phyloP scores from a whole-genome alignment of 2,888 invertebrate genomes.

The Eretmocerus hayati region DNA sequence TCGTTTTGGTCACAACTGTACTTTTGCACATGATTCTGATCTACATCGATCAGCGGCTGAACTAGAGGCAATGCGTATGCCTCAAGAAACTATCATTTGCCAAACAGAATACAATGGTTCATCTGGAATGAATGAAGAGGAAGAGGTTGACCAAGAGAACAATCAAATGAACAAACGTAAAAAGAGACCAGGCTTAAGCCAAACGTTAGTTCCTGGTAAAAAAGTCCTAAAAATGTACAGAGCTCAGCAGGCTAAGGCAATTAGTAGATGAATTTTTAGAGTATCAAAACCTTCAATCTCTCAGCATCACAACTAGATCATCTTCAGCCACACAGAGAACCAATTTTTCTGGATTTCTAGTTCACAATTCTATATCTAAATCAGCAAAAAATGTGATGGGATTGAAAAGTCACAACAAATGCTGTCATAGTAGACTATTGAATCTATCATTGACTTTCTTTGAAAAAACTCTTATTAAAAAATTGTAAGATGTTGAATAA shows the following conservation, averaged over 20 bases:
- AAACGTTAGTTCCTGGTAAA: constrained; percentile 73
- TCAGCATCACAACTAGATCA: too few relatives aligned
- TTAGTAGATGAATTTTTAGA: constrained; percentile 38
- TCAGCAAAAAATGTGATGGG: too few relatives aligned
- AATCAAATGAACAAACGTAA: constrained; percentile 51
- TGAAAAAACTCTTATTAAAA: too few relatives aligned
- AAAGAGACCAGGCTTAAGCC: constrained; percentile 72
- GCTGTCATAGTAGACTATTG: too few relatives aligned
- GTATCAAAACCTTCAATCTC: too few relatives aligned
- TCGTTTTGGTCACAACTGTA: constrained; percentile 85
- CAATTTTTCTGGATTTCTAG: constrained; percentile 7
- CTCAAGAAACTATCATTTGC: constrained; percentile 45
- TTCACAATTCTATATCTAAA: constrained; percentile 4
- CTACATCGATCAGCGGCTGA: constrained; percentile 60
- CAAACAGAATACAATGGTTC: constrained; percentile 39
- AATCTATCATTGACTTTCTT: too few relatives aligned
- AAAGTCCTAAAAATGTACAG: constrained; percentile 76
- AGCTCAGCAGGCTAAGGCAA: constrained; percentile 54
- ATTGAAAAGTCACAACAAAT: too few relatives aligned
- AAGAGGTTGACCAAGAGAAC: constrained; percentile 51
- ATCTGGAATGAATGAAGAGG: constrained; percentile 30
- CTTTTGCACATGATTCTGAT: constrained; percentile 86
- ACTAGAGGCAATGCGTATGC: constrained; percentile 51
- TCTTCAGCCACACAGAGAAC: too few relatives aligned
- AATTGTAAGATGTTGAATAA: too few relatives aligned